Evolutionary conservation across 92 coral and sea anemone genomes (phyloP).

Genomic region (Epizoanthus stellaris): DNA sequence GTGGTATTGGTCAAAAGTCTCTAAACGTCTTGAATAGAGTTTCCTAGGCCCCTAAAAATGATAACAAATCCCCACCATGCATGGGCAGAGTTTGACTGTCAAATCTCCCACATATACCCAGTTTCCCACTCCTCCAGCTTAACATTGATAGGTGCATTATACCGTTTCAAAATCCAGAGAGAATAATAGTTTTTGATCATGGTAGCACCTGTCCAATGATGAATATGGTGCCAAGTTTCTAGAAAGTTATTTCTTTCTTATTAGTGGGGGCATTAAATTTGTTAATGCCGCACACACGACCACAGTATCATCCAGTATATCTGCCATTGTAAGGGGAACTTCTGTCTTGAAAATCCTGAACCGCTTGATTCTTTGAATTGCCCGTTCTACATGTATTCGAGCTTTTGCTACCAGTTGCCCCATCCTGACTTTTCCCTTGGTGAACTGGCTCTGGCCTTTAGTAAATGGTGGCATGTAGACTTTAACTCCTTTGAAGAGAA

Average conservation of each 20-base stretch:
- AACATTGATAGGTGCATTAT: neutral
- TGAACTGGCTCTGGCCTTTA: conserved; percentile 46
- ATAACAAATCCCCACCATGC: no score
- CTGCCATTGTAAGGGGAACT: conserved; percentile 36
- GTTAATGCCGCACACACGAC: conserved; percentile 26
- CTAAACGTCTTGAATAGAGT: no score
- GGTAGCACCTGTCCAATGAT: no score
- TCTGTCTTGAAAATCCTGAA: conserved; percentile 37
- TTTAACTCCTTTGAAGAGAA: conserved; percentile 45
- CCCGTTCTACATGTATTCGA: conserved; percentile 44
- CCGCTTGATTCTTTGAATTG: conserved; percentile 34
- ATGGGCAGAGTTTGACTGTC: no score
- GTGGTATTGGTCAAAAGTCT: no score
- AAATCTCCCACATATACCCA: no score
- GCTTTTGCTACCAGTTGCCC: conserved; percentile 42
- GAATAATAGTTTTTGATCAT: no score
- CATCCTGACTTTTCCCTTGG: conserved; percentile 7
- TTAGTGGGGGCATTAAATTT: conserved; percentile 38
- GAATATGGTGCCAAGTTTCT: no score
- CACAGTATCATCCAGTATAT: conserved; percentile 38
- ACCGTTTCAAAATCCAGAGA: neutral
- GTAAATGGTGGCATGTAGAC: conserved; percentile 46
- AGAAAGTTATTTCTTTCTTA: conserved; percentile 12
- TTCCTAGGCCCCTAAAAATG: no score
- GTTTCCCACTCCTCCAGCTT: no score